These are phyloP conservation scores for Dromococcyx pavoninus DNA, from an alignment of 2,797 vertebrate species.

Conservation along the genomic window DNA sequence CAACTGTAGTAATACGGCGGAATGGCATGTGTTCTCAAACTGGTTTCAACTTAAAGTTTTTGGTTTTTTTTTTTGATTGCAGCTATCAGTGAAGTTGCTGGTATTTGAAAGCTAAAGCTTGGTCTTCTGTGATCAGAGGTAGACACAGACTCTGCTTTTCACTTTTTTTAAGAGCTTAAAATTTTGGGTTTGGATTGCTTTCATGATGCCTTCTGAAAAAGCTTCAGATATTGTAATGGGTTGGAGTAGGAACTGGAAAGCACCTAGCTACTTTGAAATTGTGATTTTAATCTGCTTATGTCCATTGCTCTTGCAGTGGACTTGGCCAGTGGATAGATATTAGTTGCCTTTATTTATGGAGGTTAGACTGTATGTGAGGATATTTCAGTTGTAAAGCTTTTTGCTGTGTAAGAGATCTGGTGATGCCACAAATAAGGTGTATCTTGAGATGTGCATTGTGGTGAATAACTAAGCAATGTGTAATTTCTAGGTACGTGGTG, in stretches of 20 bases:
- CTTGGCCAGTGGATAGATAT: not conserved
- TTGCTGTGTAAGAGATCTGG: not conserved
- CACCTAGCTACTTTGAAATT: not conserved
- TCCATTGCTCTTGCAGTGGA: not conserved
- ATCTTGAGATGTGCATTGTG: not conserved
- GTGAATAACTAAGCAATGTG: not conserved
- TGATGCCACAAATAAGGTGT: not conserved
- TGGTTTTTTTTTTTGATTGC: not conserved
- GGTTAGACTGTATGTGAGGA: not conserved
- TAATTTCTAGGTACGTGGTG: not conserved
- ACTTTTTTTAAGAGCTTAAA: not conserved
- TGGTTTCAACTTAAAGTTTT: not conserved
- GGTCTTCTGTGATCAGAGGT: not conserved
- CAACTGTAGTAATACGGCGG: rapidly evolving
- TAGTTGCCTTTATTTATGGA: not conserved
- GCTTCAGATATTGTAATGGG: not conserved
- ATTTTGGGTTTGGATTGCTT: not conserved
- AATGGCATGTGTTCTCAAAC: not conserved
- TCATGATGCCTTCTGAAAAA: not conserved
- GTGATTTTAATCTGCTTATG: not conserved
- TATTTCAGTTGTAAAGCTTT: not conserved
- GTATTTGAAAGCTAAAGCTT: not conserved
- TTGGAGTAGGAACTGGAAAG: not conserved
- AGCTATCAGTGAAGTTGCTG: not conserved
- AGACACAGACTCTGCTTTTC: not conserved